Evolutionary conservation across 2,113 vertebrate species (phyloP).

Genomic region (Verasper variegatus): DNA sequence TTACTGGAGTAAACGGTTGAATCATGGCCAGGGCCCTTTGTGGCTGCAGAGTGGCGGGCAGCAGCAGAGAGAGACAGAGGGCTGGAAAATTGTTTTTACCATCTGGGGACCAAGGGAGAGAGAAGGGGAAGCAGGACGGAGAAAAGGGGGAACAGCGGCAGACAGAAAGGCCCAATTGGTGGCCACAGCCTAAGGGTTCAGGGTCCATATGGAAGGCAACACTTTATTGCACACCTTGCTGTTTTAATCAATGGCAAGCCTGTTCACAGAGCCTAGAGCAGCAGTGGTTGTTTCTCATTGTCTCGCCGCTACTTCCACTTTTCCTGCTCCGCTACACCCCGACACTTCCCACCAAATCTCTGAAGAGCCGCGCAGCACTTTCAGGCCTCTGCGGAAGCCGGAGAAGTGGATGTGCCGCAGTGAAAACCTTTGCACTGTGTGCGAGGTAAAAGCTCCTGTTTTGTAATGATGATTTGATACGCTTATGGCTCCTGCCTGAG

Average conservation of each 20-base stretch:
- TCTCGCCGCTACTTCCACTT: constrained; percentile 68
- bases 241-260: constrained; percentile 89
- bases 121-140: constrained; percentile 70
- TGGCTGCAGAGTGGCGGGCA: constrained; percentile 87
- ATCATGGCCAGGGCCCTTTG: constrained; percentile 98
- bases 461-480: constrained; percentile 69
- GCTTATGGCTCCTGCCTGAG: constrained; percentile 61
- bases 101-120: constrained; percentile 91
- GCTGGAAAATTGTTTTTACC: constrained; percentile 94
- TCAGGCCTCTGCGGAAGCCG: constrained; percentile 23
- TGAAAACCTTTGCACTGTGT: constrained; percentile 48
- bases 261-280: constrained; percentile 82
- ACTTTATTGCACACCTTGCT: constrained; percentile 87
- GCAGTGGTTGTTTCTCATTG: constrained; percentile 79
- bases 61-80: constrained; percentile 87
- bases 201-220: constrained; percentile 93
- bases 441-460: constrained; percentile 47
- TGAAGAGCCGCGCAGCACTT: constrained; percentile 56
- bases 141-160: constrained; percentile 62
- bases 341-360: constrained; percentile 63
- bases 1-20: constrained; percentile 99
- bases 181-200: constrained; percentile 89
- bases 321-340: constrained; percentile 65
- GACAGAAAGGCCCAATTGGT: constrained; percentile 86
- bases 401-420: constrained; percentile 21